phyloP scores from a whole-genome alignment of 2,888 invertebrate species.

The Tupiocoris notatus region DNA sequence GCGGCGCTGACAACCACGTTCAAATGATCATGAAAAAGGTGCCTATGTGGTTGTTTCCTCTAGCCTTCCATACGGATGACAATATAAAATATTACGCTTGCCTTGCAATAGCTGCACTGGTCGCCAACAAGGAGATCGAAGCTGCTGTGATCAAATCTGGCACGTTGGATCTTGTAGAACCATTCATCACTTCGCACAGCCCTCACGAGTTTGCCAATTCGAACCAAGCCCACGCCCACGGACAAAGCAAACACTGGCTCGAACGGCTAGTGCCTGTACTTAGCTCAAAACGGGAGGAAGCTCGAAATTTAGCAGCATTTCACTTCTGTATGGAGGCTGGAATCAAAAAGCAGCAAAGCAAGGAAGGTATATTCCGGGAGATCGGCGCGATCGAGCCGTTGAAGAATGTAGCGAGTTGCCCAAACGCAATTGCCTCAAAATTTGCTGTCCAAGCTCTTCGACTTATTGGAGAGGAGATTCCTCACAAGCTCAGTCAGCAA shows the following conservation, averaged over 20 bases:
- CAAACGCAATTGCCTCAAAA: constrained; percentile 95
- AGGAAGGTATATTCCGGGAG: constrained; percentile 85
- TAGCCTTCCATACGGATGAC: constrained; percentile 95
- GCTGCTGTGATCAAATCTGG: constrained; percentile 93
- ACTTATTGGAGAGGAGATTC: constrained; percentile 93
- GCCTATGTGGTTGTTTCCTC: constrained; percentile 94
- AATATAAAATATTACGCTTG: constrained; percentile 98
- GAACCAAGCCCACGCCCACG: constrained; percentile 89
- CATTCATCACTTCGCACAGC: constrained; percentile 91
- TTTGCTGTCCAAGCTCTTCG: constrained; percentile 90
- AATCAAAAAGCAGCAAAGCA: constrained; percentile 91
- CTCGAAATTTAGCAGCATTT: constrained; percentile 93
- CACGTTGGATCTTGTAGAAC: constrained; percentile 94
- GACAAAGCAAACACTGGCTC: constrained; percentile 94
- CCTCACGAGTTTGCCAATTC: constrained; percentile 93
- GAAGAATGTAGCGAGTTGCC: constrained; percentile 94
- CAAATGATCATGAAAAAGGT: constrained; percentile 89
- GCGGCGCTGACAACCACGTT: constrained; percentile 94
- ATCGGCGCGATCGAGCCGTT: constrained; percentile 94
- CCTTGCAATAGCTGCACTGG: constrained; percentile 91
- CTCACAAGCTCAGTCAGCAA: constrained; percentile 96
- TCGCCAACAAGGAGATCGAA: constrained; percentile 97
- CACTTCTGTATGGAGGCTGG: constrained; percentile 99
- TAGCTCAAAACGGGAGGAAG: constrained; percentile 92
- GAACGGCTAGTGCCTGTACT: constrained; percentile 89